A percentile compares a stretch with the other conserved stretches of the same genome.
phyloP scores from a whole-genome alignment of 2,113 vertebrate species.

The Rhadina sibilatrix region DNA sequence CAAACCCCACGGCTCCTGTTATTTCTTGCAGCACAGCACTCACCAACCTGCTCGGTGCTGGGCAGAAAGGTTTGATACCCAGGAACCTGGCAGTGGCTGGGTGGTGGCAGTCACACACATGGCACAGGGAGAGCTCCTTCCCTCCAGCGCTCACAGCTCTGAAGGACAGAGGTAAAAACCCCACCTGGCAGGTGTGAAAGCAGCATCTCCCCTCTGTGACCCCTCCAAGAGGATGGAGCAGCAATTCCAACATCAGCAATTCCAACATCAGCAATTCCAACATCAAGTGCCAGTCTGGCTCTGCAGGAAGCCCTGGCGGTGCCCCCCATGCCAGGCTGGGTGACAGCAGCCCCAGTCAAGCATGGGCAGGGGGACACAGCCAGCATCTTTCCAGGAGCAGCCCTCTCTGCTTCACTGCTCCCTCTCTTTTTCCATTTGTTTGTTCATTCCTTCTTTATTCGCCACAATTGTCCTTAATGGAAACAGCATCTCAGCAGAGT shows the following conservation, averaged over 20 bases:
- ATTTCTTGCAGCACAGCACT: neutral
- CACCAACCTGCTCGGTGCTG: neutral
- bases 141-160: neutral
- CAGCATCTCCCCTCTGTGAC: neutral
- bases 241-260: neutral
- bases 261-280: neutral
- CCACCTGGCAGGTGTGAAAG: neutral
- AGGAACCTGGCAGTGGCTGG: neutral
- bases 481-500: conserved; percentile 57
- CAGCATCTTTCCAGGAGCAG: neutral
- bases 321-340: neutral
- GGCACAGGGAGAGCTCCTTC: neutral
- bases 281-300: neutral
- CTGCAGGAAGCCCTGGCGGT: neutral
- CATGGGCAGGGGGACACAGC: neutral
- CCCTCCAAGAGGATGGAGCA: neutral
- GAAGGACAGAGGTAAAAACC: neutral
- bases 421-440: conserved; percentile 37
- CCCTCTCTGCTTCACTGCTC: neutral
- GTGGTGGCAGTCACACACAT: neutral
- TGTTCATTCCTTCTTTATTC: conserved; percentile 42
- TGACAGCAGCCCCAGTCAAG: neutral
- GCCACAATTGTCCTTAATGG: conserved; percentile 59
- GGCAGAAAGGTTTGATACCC: neutral
- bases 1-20: rapidly evolving